A percentile compares a stretch with the other conserved stretches of the same genome.
Evolutionary conservation across 2,797 vertebrate genomes (phyloP).

Genomic region (Mareca strepera): DNA sequence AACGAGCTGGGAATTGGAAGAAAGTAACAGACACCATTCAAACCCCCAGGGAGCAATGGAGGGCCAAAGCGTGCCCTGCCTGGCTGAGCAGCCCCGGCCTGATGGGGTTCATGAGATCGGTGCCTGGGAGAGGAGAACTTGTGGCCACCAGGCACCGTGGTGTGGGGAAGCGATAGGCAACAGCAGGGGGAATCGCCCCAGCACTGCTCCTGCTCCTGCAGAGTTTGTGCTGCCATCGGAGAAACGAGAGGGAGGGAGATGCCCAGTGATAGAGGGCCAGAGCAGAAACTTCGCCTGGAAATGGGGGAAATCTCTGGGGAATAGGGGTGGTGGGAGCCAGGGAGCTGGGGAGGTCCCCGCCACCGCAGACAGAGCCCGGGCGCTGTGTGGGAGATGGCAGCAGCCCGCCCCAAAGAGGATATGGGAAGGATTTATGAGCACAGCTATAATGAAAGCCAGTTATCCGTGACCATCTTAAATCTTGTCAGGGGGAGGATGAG

Average conservation of each 20-base stretch:
- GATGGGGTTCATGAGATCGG: neutral
- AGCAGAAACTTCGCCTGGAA: neutral
- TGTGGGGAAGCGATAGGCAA: neutral
- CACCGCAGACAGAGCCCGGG: rapidly evolving
- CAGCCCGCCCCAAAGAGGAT: rapidly evolving
- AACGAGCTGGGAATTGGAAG: neutral
- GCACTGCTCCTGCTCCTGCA: neutral
- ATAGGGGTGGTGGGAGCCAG: rapidly evolving
- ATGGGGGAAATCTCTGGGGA: neutral
- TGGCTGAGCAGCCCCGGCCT: neutral
- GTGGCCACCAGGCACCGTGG: no score
- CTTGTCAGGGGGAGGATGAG: neutral
- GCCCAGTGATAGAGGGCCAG: neutral
- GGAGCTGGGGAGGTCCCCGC: neutral
- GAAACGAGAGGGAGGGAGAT: neutral
- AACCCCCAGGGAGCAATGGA: neutral
- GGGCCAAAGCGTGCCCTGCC: neutral
- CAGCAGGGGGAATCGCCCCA: neutral
- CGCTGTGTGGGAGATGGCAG: neutral
- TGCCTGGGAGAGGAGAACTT: neutral
- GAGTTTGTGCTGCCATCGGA: neutral
- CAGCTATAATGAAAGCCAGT: neutral
- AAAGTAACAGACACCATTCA: constrained; percentile 17
- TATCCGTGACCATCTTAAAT: neutral
- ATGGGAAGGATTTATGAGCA: neutral